Evolutionary conservation across 2,113 vertebrate genomes (phyloP), one percentile per base, ranked within the genome.

Genomic region (Vanacampus margaritifer): DNA sequence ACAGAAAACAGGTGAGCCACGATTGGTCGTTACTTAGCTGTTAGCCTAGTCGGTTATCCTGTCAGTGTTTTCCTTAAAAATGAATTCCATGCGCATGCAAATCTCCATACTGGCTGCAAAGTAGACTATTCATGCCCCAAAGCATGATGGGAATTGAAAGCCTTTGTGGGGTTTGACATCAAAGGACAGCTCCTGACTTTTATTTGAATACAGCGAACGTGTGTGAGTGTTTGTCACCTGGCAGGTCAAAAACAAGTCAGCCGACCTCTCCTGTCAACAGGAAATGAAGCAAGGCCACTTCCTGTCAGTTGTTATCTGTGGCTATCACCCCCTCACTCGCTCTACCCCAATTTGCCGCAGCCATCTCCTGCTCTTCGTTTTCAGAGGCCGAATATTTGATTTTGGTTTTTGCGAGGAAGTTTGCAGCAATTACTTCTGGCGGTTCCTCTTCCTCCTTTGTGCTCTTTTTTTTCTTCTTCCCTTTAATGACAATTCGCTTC

Each of bases 211-310:
- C 16, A 70, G 16, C 9, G 16, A 7, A 0, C 2, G 28, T 48
- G 36, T 66, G 45, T 63, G 8, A 58, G 6, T 24, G 21, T 51
- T 46, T 2, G 23, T 65, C 39, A 39, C 26, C 50, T 54, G 39
- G 16, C 41, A 12, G 37, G 10, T 69, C 37, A 1, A 71, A n/a
- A 77, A 69, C 46, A 1, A n/a, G 6, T 16, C 23, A 36, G 46
- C 50, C 36, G 48, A 39, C 51, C 32, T 51, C 21, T 23, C n/a
- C 48, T 76, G 45, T 64, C 72, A 86, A 87, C 81, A 88, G 84
- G 88, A 88, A 80, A 85, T 89, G 86, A 87, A 81, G 70, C 63
- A 66, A 70, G 56, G 16, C 56, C 39, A 74, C 84, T 84, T 87
- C 81, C 88, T 81, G 57, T 71, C 54, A n/a, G n/a, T n/a, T 75